Evolutionary conservation across 2,797 vertebrate species (phyloP).

Genomic region (Calcarius lapponicus): DNA sequence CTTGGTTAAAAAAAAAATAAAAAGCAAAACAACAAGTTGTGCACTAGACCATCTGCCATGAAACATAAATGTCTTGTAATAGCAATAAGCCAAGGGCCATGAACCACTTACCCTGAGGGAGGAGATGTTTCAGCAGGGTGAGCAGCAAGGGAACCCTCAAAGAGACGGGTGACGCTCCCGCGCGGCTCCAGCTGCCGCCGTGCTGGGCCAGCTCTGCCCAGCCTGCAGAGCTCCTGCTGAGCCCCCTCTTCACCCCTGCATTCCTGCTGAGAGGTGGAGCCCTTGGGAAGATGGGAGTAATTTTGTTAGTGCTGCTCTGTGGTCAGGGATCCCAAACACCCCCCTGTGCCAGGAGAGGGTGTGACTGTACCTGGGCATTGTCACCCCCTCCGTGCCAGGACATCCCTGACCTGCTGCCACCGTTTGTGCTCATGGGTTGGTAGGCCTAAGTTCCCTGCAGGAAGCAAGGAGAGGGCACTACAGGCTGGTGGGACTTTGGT

Average conservation of each 20-base stretch:
- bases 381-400: not conserved
- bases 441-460: not conserved
- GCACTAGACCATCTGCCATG: conserved; percentile 5
- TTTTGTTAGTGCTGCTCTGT: not conserved
- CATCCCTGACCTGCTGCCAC: not conserved
- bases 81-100: conserved; percentile 35
- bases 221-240: not conserved
- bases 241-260: not conserved
- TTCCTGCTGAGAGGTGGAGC: not conserved
- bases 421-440: accelerated
- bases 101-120: conserved; percentile 42
- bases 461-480: not conserved
- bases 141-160: conserved; percentile 19
- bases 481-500: not conserved
- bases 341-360: not conserved
- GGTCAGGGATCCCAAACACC: not conserved
- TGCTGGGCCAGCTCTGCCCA: not conserved
- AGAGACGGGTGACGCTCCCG: not conserved
- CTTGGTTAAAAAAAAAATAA: not conserved
- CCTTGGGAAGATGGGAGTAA: not conserved
- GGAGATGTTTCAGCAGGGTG: conserved; percentile 26
- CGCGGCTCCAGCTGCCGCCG: not conserved
- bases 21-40: not conserved
- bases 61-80: conserved; percentile 50
- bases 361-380: not conserved